Evolutionary conservation across 2,888 invertebrate species (phyloP), one percentile per base, ranked within the genome.

Genomic region (Acleris emargana): DNA sequence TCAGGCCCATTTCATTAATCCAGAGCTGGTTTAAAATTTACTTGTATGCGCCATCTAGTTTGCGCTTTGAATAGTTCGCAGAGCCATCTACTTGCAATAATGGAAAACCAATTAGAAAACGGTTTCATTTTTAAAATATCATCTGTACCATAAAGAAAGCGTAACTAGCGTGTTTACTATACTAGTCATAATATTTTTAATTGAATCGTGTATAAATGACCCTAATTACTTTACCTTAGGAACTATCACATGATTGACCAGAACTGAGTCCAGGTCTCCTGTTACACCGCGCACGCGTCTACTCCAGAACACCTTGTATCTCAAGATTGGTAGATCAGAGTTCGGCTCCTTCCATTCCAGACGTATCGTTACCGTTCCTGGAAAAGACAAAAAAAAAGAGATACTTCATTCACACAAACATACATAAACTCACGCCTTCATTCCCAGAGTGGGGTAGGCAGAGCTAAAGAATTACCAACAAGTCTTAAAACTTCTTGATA

Each of bases 271-370:
- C 68, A 94, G 76, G 52, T 93, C 93, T 2, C 94, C 93, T 13
- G 91, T 90, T 7, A 94, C 86, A 0, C 95, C 95, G 67, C 93
- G 93, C 0, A 96, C 93, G 32, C 96, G 91, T 57, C 95, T 88
- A 69, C 96, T 96, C 96, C 96, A 96, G 77, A 94, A 95, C 5
- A 96, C 94, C 77, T 95, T 96, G 81, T 96, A 96, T 9, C 87
- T 76, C 75, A 89, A 93, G 54, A 96, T 94, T 0, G 96, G 96
- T 51, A 96, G 84, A 79, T 96, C 96, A 0, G 96, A 96, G 50
- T 91, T 90, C 0, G 96, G 95, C 16, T 95, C 94, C 57, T 93
- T 93, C 96, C 96, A 96, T 61, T 93, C 92, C n/a, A 96, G 79
- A 74, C 93, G 92, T 1, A 94, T 93, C 42, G 93, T 93, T 54